These are phyloP conservation scores for Paradoxurus hermaphroditus DNA, from an alignment of 2,113 vertebrate species.

Conservation along the genomic window DNA sequence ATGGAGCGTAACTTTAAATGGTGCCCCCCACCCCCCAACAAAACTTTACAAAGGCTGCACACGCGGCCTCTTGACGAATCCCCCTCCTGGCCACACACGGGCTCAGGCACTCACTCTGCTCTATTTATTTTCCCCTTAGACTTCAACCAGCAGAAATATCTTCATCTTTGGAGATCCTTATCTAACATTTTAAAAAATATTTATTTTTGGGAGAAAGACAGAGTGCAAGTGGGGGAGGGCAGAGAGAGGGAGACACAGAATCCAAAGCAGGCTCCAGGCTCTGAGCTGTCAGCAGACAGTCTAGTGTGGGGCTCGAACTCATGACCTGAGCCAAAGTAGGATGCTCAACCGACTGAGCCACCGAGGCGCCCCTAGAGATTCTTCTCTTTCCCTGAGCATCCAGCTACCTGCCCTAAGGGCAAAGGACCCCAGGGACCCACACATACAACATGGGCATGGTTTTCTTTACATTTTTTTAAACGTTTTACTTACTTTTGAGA, in stretches of 20 bases:
- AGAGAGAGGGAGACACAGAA: too few species aligned
- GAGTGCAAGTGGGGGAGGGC: too few species aligned
- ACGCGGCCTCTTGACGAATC: background rate
- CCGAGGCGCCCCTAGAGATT: background rate
- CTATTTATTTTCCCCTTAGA: background rate
- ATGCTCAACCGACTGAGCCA: too few species aligned
- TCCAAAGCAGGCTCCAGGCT: too few species aligned
- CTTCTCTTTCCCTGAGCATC: background rate
- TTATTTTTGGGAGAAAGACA: too few species aligned
- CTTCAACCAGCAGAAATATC: background rate
- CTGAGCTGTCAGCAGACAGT: too few species aligned
- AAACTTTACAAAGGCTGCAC: background rate
- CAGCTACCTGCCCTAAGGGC: background rate
- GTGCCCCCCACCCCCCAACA: background rate
- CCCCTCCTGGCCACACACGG: background rate
- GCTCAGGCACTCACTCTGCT: background rate
- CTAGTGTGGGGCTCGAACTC: too few species aligned
- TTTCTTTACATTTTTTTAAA: background rate
- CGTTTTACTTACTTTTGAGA: too few species aligned
- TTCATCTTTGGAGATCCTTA: background rate
- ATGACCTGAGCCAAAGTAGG: too few species aligned
- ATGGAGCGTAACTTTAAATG: background rate
- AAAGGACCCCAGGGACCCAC: background rate
- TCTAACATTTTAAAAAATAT: background rate
- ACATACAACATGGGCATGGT: background rate